These are phyloP conservation scores for Dexiosoma caninum DNA, from an alignment of 2,888 invertebrate species.

Conservation along the genomic window DNA sequence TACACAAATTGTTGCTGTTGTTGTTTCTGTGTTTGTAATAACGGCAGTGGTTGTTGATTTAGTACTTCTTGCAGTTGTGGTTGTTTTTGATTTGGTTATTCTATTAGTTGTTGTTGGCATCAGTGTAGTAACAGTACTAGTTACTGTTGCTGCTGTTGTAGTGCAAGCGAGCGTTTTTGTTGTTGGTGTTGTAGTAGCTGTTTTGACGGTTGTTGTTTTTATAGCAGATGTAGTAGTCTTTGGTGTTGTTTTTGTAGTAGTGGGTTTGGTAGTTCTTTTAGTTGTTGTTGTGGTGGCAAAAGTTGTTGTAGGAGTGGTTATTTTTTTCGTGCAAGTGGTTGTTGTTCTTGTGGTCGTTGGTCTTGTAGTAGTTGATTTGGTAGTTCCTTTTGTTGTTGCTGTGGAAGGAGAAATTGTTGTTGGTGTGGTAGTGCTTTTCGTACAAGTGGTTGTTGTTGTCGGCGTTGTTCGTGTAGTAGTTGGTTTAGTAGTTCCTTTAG, in stretches of 20 bases:
- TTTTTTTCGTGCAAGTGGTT: constrained; percentile 7
- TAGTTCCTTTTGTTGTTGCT: too few species aligned
- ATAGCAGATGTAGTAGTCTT: not conserved
- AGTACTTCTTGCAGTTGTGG: too few species aligned
- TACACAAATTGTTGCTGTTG: not conserved
- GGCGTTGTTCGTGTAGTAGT: constrained; percentile 1
- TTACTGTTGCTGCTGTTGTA: not conserved
- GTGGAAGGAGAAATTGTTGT: too few species aligned
- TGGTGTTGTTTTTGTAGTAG: too few species aligned
- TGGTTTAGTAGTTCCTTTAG: constrained; percentile 1
- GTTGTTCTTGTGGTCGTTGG: not conserved
- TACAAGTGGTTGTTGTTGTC: not conserved
- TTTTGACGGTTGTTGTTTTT: constrained; percentile 2
- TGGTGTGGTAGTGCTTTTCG: not conserved
- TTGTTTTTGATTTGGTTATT: too few species aligned
- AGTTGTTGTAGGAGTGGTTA: too few species aligned
- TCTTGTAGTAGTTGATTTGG: not conserved
- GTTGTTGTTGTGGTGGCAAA: constrained; percentile 13
- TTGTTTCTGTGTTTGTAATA: not conserved
- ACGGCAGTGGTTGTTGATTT: too few species aligned
- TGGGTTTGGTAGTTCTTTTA: not conserved
- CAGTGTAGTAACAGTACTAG: not conserved
- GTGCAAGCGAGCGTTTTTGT: not conserved
- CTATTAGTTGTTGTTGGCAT: too few species aligned
- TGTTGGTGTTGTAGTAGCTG: not conserved